These are phyloP conservation scores for Nymphalis polychloros DNA, from an alignment of 2,888 invertebrate species.

Conservation along the genomic window DNA sequence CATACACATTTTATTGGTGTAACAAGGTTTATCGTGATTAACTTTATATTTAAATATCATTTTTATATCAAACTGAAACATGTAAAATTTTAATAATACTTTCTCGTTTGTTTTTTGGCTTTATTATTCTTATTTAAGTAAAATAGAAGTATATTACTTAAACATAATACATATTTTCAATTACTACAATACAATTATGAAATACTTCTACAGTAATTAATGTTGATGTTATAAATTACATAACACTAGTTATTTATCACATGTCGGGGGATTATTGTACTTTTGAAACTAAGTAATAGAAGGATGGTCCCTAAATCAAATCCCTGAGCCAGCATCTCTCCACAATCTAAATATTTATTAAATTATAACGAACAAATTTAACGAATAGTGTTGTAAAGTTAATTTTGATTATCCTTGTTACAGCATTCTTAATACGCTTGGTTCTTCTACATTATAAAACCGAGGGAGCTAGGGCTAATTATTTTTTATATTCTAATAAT, in stretches of 20 bases:
- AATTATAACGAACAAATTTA: not conserved
- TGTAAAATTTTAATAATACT: too few species aligned
- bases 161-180: too few species aligned
- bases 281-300: too few species aligned
- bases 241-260: too few species aligned
- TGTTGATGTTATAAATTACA: too few species aligned
- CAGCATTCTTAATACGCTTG: constrained; percentile 5
- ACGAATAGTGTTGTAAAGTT: not conserved
- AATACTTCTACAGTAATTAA: too few species aligned
- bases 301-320: not conserved
- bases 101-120: too few species aligned
- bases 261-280: too few species aligned
- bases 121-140: too few species aligned
- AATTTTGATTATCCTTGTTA: constrained; percentile 17
- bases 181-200: too few species aligned
- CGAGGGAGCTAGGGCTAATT: not conserved
- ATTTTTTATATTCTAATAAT: not conserved
- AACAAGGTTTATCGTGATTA: constrained; percentile 5
- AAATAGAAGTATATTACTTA: too few species aligned
- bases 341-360: not conserved
- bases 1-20: constrained; percentile 20
- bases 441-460: not conserved
- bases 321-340: not conserved
- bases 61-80: too few species aligned
- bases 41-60: not conserved